phyloP scores from a whole-genome alignment of 2,888 invertebrate species.

The Drosophila emarginata region DNA sequence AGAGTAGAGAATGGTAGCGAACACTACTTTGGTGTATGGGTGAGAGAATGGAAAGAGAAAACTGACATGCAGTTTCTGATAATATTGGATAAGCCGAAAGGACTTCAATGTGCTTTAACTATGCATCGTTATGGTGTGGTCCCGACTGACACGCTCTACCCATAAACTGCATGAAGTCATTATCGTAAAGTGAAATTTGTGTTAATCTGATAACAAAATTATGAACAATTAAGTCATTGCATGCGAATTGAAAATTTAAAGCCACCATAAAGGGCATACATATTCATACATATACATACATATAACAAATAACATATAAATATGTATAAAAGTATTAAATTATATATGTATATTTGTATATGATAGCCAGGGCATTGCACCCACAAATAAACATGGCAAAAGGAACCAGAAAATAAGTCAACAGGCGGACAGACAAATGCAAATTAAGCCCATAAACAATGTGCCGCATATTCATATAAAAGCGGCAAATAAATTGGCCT shows the following conservation, averaged over 20 bases:
- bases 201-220: slow-evolving; percentile 78
- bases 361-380: slow-evolving; percentile 26
- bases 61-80: slow-evolving; percentile 61
- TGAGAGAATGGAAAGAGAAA: neutral
- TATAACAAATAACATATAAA: slow-evolving; percentile 6
- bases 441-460: slow-evolving; percentile 52
- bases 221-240: slow-evolving; percentile 77
- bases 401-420: slow-evolving; percentile 3
- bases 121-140: neutral
- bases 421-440: slow-evolving; percentile 38
- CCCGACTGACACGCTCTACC: slow-evolving; percentile 53
- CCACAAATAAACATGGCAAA: slow-evolving; percentile 15
- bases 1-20: slow-evolving; percentile 26
- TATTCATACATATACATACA: slow-evolving; percentile 4
- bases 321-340: slow-evolving; percentile 19
- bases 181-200: slow-evolving; percentile 77
- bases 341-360: slow-evolving; percentile 19
- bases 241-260: slow-evolving; percentile 77
- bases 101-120: slow-evolving; percentile 15
- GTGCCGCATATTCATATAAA: slow-evolving; percentile 42
- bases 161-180: slow-evolving; percentile 77
- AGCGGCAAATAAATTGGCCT: slow-evolving; percentile 43
- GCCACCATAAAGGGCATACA: slow-evolving; percentile 28
- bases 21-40: neutral
- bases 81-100: slow-evolving; percentile 55